Percentiles rank a stretch among this genome's conserved stretches.
Conservation (phyloP, 2,888 invertebrate species). For the Pyrochroa serraticornis region DNA sequence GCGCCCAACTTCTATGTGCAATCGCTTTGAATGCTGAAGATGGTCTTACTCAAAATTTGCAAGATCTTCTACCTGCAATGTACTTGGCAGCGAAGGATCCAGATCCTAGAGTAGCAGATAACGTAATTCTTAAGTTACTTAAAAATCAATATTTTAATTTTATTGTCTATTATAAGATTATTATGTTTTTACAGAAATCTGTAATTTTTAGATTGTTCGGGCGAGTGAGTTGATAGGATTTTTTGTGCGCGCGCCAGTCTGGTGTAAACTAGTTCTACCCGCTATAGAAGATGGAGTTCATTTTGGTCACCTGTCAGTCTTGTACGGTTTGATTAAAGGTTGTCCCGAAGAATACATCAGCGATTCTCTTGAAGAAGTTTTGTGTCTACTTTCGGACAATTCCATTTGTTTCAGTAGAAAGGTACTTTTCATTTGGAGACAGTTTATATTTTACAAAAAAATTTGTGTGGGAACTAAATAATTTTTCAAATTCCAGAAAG, state of each 20-base stretch:
- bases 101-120: slow-evolving; percentile 66
- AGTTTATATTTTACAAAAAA: slow-evolving; percentile 1
- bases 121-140: slow-evolving; percentile 54
- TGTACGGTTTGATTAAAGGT: slow-evolving; percentile 68
- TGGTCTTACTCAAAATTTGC: slow-evolving; percentile 72
- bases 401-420: slow-evolving; percentile 68
- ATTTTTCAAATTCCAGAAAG: slow-evolving; percentile 54
- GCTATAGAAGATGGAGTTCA: slow-evolving; percentile 64
- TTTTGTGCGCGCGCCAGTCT: slow-evolving; percentile 73
- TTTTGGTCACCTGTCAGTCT: slow-evolving; percentile 64
- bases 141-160: not conserved
- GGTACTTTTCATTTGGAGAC: slow-evolving; percentile 48
- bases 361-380: slow-evolving; percentile 63
- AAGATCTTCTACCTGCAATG: slow-evolving; percentile 64
- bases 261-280: slow-evolving; percentile 71
- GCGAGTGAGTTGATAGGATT: slow-evolving; percentile 76
- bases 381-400: slow-evolving; percentile 64
- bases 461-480: not conserved
- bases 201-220: slow-evolving; percentile 54
- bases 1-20: slow-evolving; percentile 75
- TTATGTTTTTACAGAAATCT: not conserved
- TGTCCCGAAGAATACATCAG: slow-evolving; percentile 59
- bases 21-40: slow-evolving; percentile 76
- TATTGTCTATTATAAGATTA: not conserved
- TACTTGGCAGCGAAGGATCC: slow-evolving; percentile 65